Conservation (phyloP, 2,888 invertebrate genomes). For the Agrotis exclamationis region DNA sequence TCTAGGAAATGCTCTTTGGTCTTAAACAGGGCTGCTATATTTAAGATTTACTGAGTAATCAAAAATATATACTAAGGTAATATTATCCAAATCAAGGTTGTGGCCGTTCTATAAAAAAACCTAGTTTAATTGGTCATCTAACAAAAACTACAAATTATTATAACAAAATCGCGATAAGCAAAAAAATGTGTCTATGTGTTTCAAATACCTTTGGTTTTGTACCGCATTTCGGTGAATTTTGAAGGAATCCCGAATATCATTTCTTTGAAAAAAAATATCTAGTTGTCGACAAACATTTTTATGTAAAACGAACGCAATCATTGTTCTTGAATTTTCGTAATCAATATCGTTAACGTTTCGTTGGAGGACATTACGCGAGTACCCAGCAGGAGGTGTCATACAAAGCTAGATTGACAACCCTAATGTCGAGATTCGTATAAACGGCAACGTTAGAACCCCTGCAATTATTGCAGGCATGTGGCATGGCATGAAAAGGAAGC, state of each 20-base stretch:
- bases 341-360: too few species aligned
- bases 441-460: conserved; percentile 22
- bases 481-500: conserved; percentile 57
- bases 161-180: background rate
- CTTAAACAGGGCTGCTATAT: background rate
- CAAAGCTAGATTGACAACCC: conserved; percentile 13
- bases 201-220: too few species aligned
- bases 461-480: conserved; percentile 42
- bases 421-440: background rate
- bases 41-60: background rate
- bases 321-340: too few species aligned
- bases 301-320: too few species aligned
- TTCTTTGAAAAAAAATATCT: too few species aligned
- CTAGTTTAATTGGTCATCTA: conserved; percentile 1
- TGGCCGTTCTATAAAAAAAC: background rate
- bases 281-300: too few species aligned
- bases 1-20: background rate
- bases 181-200: background rate
- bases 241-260: too few species aligned
- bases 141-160: background rate
- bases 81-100: too few species aligned
- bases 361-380: too few species aligned
- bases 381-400: too few species aligned
- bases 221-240: too few species aligned
- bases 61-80: too few species aligned